These are phyloP conservation scores for Esperia sulphurella DNA, from an alignment of 2,888 invertebrate species.

Conservation along the genomic window DNA sequence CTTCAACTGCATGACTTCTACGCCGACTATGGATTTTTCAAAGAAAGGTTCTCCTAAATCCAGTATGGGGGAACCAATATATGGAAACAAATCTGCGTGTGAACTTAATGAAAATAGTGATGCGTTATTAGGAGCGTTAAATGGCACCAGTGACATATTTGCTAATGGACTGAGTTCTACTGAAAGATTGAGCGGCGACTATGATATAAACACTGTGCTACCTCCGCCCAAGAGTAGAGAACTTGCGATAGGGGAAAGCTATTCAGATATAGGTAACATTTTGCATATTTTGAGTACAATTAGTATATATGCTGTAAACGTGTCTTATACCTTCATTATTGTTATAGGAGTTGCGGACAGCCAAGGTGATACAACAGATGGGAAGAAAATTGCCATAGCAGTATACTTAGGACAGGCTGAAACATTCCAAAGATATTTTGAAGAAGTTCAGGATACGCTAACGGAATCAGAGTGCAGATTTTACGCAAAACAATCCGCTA, in stretches of 20 bases:
- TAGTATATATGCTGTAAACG: no score
- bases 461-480: slow-evolving; percentile 81
- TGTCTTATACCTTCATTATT: slow-evolving; percentile 5
- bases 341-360: slow-evolving; percentile 76
- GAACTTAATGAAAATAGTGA: slow-evolving; percentile 66
- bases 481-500: slow-evolving; percentile 73
- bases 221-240: slow-evolving; percentile 73
- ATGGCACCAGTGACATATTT: slow-evolving; percentile 66
- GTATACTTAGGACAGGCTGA: slow-evolving; percentile 92
- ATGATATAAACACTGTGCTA: slow-evolving; percentile 69
- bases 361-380: slow-evolving; percentile 85
- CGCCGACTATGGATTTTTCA: slow-evolving; percentile 64
- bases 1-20: slow-evolving; percentile 71
- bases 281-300: background rate
- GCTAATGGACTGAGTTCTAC: slow-evolving; percentile 56
- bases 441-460: slow-evolving; percentile 82
- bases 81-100: slow-evolving; percentile 69
- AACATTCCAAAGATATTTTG: slow-evolving; percentile 84
- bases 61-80: slow-evolving; percentile 63
- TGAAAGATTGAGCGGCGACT: slow-evolving; percentile 69
- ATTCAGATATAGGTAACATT: slow-evolving; percentile 69
- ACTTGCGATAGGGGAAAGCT: slow-evolving; percentile 75
- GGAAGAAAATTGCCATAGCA: slow-evolving; percentile 92
- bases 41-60: slow-evolving; percentile 70
- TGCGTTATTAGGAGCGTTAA: slow-evolving; percentile 55